Conservation (phyloP, 2,797 vertebrate genomes). For the Buceros bicornis region DNA sequence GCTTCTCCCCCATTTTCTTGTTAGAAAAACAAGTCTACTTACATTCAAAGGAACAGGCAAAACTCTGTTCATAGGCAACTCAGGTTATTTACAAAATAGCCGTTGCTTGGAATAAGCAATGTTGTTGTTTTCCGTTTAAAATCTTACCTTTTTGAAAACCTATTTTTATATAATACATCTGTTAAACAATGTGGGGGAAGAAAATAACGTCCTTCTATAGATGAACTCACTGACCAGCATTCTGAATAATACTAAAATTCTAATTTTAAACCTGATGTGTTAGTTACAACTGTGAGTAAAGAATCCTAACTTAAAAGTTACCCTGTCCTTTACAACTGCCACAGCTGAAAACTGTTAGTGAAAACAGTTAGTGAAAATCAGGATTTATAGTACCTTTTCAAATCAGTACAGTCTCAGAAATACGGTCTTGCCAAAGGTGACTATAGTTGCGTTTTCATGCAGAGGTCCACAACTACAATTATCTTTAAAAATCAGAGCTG, state of each 20-base stretch:
- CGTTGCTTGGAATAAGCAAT: neutral
- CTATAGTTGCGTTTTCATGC: neutral
- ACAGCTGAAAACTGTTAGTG: neutral
- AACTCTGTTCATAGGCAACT: neutral
- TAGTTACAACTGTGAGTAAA: neutral
- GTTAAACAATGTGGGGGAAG: neutral
- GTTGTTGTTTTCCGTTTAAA: neutral
- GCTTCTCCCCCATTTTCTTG: neutral
- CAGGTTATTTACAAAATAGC: neutral
- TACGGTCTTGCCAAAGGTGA: neutral
- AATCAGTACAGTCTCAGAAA: neutral
- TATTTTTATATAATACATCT: neutral
- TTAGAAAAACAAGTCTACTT: neutral
- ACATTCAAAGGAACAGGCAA: neutral
- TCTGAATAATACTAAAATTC: neutral
- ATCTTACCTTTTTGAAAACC: neutral
- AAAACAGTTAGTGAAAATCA: neutral
- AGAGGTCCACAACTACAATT: neutral
- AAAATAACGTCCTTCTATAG: neutral
- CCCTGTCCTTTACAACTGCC: neutral
- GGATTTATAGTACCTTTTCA: neutral
- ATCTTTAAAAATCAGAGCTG: neutral
- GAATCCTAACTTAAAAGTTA: neutral
- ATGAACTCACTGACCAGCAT: neutral
- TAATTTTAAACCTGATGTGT: neutral